phyloP scores from a whole-genome alignment of 2,113 vertebrate genomes.

The Poeciliopsis occidentalis region DNA sequence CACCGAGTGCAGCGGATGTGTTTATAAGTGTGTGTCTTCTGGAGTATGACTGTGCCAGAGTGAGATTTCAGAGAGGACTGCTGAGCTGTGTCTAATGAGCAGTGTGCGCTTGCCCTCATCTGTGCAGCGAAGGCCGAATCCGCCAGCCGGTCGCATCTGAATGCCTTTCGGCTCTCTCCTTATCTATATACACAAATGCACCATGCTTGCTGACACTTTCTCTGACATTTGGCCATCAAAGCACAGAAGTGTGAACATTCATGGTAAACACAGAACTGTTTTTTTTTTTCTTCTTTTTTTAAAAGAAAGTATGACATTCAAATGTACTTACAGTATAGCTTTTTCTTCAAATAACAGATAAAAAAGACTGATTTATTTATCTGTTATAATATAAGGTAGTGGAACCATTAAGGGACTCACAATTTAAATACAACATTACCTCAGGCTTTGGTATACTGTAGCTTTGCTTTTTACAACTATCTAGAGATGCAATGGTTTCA shows the following conservation, averaged over 20 bases:
- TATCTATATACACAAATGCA: background rate
- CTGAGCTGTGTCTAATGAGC: constrained; percentile 66
- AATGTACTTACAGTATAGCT: background rate
- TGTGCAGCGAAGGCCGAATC: constrained; percentile 22
- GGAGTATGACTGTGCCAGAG: constrained; percentile 48
- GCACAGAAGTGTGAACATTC: background rate
- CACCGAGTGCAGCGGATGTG: constrained; percentile 13
- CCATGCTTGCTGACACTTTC: background rate
- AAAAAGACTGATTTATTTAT: background rate
- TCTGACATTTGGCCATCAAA: background rate
- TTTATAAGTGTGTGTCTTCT: constrained; percentile 13
- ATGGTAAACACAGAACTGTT: background rate
- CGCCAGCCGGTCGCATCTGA: constrained; percentile 35
- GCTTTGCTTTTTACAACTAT: no score
- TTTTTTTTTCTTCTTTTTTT: no score
- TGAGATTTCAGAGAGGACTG: constrained; percentile 55
- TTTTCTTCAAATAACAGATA: background rate
- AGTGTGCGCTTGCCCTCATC: constrained; percentile 43
- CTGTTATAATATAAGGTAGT: background rate
- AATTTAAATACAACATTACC: background rate
- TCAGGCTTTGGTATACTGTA: no score
- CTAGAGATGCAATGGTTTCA: no score
- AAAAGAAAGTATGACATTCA: background rate
- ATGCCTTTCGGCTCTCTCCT: constrained; percentile 4
- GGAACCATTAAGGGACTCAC: background rate